A percentile compares a stretch with the other conserved stretches of the same genome.
Conservation (phyloP, 1,140 invertebrate species). For the Andricus grossulariae region DNA sequence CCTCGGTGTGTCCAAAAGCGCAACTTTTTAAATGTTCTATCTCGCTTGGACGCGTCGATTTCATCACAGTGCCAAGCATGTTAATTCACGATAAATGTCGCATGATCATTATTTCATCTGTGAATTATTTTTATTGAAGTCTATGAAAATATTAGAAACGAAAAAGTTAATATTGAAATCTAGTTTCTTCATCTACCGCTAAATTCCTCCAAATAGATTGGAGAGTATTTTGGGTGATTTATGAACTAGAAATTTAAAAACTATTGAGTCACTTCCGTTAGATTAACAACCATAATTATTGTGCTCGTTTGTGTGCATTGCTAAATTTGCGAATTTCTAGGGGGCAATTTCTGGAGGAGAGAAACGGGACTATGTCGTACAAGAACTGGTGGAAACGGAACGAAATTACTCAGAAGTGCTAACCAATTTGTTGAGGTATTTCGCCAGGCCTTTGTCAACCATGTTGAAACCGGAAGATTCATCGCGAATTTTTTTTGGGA, state of each 20-base stretch:
- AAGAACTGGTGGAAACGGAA: slow-evolving; percentile 97
- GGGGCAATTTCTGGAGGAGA: slow-evolving; percentile 79
- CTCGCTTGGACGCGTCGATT: background rate
- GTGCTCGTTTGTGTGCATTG: background rate
- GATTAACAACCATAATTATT: background rate
- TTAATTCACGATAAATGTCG: slow-evolving; percentile 67
- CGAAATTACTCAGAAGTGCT: slow-evolving; percentile 97
- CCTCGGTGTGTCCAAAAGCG: background rate
- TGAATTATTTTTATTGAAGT: background rate
- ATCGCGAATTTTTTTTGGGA: slow-evolving; percentile 90
- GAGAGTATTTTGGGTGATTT: no score
- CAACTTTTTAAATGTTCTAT: background rate
- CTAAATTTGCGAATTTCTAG: slow-evolving; percentile 32
- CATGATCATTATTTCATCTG: slow-evolving; percentile 26
- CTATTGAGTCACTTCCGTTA: background rate
- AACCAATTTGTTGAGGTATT: slow-evolving; percentile 89
- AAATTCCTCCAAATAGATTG: no score
- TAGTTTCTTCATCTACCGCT: no score
- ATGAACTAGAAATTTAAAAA: no score
- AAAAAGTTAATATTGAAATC: no score
- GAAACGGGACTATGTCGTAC: slow-evolving; percentile 96
- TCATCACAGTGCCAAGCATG: slow-evolving; percentile 23
- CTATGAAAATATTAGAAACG: no score
- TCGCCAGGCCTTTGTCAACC: slow-evolving; percentile 85
- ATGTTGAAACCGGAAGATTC: slow-evolving; percentile 85